Evolutionary conservation across 2,113 vertebrate species (phyloP), one percentile per base, ranked within the genome.

Genomic region (Nyctibius bracteatus): DNA sequence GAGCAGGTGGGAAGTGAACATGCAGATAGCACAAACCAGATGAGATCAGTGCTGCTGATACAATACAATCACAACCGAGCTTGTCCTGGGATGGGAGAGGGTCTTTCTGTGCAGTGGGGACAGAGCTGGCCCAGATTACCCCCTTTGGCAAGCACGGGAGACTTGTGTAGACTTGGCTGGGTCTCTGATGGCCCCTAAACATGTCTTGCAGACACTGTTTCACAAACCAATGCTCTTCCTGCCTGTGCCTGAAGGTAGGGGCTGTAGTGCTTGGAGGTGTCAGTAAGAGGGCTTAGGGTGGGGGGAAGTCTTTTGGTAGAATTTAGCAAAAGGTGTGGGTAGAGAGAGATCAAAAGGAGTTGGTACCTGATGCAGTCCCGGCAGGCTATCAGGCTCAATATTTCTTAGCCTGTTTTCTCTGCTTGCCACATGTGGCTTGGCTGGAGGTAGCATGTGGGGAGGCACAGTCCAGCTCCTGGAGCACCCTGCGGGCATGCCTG

Each of bases 61-160:
- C 0, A 0, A 8, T 21, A 6, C 0, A 1, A 54, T 86, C 63
- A 35, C 39, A 43, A 3, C 49, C 65, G 58, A 71, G 62, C 39
- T 74, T 62, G 73, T 37, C 19, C 44, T 88, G 51, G 43, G 14
- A 9, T 74, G 23, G 20, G 67, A 63, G 24, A 8, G 27, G 4
- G 5, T 78, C 10, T 62, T 23, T n/a, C 21, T 46, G 57, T 72
- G 68, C 46, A 33, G 23, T 5, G 21, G 12, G 51, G 28, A 16
- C 33, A 54, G 49, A 44, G 35, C 61, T 87, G 68, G 15, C 51
- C 14, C 61, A 22, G 23, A 15, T 63, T 46, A 51, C 5, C 15
- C 12, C 2, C 37, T 41, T 27, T 54, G 65, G 30, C 30, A 88
- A 68, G 37, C 23, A 8, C n/a, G 28, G 54, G 47, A 77, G 52